phyloP scores from a whole-genome alignment of 2,797 vertebrate genomes.

The Etheostoma perlongum region DNA sequence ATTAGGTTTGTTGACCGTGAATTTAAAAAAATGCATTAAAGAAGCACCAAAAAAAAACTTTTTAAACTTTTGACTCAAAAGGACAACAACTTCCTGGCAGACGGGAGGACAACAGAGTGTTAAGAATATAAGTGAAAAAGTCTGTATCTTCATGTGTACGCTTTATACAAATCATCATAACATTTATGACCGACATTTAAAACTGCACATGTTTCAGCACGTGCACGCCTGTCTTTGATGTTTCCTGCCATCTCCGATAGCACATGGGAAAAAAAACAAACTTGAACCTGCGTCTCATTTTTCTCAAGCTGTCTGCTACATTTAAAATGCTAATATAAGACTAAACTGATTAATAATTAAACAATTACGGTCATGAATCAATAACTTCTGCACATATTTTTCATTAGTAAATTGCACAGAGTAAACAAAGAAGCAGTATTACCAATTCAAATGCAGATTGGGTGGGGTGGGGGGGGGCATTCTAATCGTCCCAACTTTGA shows the following conservation, averaged over 20 bases:
- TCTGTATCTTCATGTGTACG: no score
- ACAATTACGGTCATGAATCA: constrained; percentile 99
- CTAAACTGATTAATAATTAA: constrained; percentile 99
- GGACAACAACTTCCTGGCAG: no score
- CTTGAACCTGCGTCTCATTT: constrained; percentile 92
- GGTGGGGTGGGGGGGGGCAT: constrained; percentile 83
- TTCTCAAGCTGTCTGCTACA: constrained; percentile 93
- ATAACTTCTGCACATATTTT: constrained; percentile 99
- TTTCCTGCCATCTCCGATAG: constrained; percentile 70
- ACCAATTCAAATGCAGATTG: constrained; percentile 98
- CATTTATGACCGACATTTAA: neutral
- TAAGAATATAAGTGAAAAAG: no score
- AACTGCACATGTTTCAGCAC: constrained; percentile 28
- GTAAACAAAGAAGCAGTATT: constrained; percentile 99
- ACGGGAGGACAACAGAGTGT: no score
- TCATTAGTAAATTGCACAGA: constrained; percentile 99
- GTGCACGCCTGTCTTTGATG: constrained; percentile 56
- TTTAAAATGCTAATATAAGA: constrained; percentile 99
- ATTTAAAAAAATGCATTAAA: no score
- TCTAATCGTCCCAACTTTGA: constrained; percentile 86
- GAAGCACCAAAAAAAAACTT: no score
- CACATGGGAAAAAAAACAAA: constrained; percentile 80
- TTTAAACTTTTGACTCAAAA: no score
- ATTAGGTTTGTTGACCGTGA: no score
- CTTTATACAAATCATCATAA: constrained; percentile 1